A percentile compares a stretch with the other conserved stretches of the same genome.
phyloP scores from a whole-genome alignment of 2,797 vertebrate genomes.

The Poeciliopsis paucimaculata region DNA sequence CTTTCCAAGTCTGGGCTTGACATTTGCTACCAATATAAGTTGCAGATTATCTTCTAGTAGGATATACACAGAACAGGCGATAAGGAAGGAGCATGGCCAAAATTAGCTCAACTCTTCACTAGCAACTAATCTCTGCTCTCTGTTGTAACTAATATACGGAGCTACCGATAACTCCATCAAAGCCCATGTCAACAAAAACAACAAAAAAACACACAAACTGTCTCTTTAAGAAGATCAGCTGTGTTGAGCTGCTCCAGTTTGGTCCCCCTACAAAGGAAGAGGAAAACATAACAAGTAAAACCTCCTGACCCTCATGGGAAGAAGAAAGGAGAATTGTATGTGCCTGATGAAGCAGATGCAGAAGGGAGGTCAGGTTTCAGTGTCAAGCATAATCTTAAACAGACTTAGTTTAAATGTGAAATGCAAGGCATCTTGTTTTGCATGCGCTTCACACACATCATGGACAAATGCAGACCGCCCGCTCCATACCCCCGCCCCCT shows the following conservation, averaged over 20 bases:
- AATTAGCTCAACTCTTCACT: not conserved
- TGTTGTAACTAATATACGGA: not conserved
- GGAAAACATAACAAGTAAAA: conserved; percentile 20
- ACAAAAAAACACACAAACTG: not conserved
- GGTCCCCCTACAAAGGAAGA: not conserved
- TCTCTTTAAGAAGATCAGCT: conserved; percentile 5
- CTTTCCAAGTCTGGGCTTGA: not conserved
- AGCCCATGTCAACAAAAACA: not conserved
- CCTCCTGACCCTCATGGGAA: conserved; percentile 4
- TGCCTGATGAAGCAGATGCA: conserved; percentile 36
- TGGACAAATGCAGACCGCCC: conserved; percentile 18
- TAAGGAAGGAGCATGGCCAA: not conserved
- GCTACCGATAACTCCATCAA: not conserved
- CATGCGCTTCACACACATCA: conserved; percentile 26
- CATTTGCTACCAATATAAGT: not conserved
- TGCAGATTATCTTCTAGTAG: not conserved
- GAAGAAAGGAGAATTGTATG: conserved; percentile 30
- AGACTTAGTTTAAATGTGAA: conserved; percentile 4
- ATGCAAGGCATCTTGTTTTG: conserved; percentile 29
- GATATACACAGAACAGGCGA: not conserved
- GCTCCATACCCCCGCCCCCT: conserved; percentile 24
- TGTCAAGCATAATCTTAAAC: conserved; percentile 5
- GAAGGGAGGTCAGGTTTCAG: conserved; percentile 59
- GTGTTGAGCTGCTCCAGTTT: conserved; percentile 3
- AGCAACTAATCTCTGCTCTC: not conserved